Evolutionary conservation across 1,140 invertebrate genomes (phyloP).

Genomic region (Proctacanthus coquilletti): DNA sequence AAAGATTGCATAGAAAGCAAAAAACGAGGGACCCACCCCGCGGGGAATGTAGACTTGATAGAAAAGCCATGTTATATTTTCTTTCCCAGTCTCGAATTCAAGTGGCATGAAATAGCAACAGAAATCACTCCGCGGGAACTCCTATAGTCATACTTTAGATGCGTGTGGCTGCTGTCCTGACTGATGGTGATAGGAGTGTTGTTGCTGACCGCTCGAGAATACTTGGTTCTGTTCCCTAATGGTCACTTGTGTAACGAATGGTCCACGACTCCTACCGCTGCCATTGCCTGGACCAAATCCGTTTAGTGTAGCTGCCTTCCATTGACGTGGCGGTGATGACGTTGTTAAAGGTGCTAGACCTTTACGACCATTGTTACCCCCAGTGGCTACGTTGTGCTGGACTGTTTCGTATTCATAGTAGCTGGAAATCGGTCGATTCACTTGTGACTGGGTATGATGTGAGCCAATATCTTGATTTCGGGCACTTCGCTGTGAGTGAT

Average conservation of each 20-base stretch:
- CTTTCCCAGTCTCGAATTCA: no score
- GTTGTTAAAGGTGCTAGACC: slow-evolving; percentile 7
- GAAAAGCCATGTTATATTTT: no score
- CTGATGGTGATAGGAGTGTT: slow-evolving; percentile 11
- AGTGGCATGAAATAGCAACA: no score
- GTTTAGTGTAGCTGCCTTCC: slow-evolving; percentile 22
- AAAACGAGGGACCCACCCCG: no score
- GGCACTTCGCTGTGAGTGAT: slow-evolving; percentile 59
- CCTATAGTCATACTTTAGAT: slow-evolving; percentile 30
- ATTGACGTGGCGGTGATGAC: slow-evolving; percentile 18
- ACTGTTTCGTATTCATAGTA: slow-evolving; percentile 72
- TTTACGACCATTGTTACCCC: slow-evolving; percentile 21
- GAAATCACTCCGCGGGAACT: no score
- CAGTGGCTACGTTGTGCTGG: slow-evolving; percentile 33
- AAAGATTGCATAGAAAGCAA: no score
- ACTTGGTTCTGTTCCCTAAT: slow-evolving; percentile 17
- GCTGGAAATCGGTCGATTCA: slow-evolving; percentile 50
- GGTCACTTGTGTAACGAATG: slow-evolving; percentile 41
- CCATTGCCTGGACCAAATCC: slow-evolving; percentile 22
- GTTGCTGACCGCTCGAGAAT: slow-evolving; percentile 16
- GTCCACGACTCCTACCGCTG: slow-evolving; percentile 32
- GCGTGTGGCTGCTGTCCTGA: slow-evolving; percentile 19
- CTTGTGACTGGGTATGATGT: slow-evolving; percentile 11
- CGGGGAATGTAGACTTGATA: no score
- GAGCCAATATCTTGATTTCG: slow-evolving; percentile 36